Conservation (phyloP, 2,113 vertebrate species). For the Henicopernis longicauda region DNA sequence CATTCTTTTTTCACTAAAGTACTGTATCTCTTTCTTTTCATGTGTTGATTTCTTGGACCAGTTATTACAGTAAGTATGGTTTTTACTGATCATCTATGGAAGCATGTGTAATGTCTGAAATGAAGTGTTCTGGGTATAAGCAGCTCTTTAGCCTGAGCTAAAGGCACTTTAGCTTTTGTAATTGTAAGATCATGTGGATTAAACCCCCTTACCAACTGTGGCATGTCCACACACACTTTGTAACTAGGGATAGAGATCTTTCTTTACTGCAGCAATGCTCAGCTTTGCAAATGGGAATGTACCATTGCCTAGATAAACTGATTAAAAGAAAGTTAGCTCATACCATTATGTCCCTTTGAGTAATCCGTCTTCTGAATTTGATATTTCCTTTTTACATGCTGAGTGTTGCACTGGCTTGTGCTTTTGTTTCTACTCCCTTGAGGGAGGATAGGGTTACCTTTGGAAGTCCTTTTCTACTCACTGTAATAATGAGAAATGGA, state of each 20-base stretch:
- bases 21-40: constrained; percentile 71
- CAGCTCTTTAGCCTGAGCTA: background rate
- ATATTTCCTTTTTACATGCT: background rate
- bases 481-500: constrained; percentile 13
- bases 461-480: background rate
- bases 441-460: constrained; percentile 21
- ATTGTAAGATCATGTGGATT: background rate
- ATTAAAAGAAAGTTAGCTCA: background rate
- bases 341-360: background rate
- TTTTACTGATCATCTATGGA: background rate
- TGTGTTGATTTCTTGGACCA: constrained; percentile 68
- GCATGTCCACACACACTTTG: background rate
- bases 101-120: background rate
- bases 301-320: background rate
- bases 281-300: background rate
- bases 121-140: background rate
- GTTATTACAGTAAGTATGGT: constrained; percentile 82
- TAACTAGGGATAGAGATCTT: background rate
- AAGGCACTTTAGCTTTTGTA: background rate
- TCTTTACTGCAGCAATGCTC: background rate
- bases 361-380: background rate
- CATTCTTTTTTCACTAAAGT: constrained; percentile 48
- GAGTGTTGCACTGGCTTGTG: background rate
- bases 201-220: background rate
- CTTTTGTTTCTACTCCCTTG: constrained; percentile 27